These are phyloP conservation scores for Spea multiplicata DNA, from an alignment of 2,113 vertebrate genomes.

Conservation along the genomic window DNA sequence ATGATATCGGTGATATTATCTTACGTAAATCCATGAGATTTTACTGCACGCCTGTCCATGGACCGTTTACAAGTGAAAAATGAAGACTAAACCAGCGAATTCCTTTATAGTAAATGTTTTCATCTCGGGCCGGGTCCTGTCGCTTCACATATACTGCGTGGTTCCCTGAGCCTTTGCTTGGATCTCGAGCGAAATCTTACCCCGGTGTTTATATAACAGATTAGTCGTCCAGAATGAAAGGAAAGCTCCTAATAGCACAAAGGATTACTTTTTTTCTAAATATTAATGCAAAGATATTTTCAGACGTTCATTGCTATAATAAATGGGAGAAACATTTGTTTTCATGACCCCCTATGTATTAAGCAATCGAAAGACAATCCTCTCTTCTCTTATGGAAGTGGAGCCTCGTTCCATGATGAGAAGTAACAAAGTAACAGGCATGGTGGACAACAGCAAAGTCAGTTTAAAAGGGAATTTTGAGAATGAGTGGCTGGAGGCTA, in stretches of 20 bases:
- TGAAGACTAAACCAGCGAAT: slow-evolving; percentile 40
- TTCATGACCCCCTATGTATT: slow-evolving; percentile 59
- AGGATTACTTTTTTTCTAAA: slow-evolving; percentile 55
- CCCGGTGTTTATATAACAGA: slow-evolving; percentile 53
- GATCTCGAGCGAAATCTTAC: slow-evolving; percentile 52
- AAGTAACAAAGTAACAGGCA: too few relatives aligned
- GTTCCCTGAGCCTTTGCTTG: slow-evolving; percentile 46
- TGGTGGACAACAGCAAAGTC: too few relatives aligned
- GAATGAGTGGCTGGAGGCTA: too few relatives aligned
- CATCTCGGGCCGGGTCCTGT: slow-evolving; percentile 44
- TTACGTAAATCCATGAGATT: neutral
- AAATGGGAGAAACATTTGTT: slow-evolving; percentile 60
- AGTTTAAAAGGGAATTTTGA: too few relatives aligned
- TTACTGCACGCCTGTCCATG: slow-evolving; percentile 15
- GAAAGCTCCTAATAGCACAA: slow-evolving; percentile 56
- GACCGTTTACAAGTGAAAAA: slow-evolving; percentile 40
- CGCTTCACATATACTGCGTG: slow-evolving; percentile 32
- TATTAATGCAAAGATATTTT: slow-evolving; percentile 57
- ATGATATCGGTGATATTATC: too few relatives aligned
- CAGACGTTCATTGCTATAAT: slow-evolving; percentile 56
- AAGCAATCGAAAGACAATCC: slow-evolving; percentile 60
- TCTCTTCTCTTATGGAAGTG: slow-evolving; percentile 41
- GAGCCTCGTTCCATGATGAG: too few relatives aligned
- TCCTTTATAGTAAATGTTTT: slow-evolving; percentile 43
- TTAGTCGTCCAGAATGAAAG: slow-evolving; percentile 54